Conservation (phyloP, 2,113 vertebrate genomes). For the Pituophis catenifer region DNA sequence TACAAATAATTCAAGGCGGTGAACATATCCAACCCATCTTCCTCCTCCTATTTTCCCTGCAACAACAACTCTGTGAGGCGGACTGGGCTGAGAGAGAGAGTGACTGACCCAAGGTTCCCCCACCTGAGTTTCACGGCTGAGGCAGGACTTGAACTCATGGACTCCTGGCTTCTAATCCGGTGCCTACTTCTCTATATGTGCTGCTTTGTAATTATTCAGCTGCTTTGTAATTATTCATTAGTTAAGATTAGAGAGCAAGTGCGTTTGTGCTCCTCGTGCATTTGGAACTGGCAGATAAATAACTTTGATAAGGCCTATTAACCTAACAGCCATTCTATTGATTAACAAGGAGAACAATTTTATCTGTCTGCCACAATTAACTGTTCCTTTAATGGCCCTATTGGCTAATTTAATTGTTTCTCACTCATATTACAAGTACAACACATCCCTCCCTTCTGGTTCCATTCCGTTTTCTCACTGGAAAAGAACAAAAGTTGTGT, state of each 20-base stretch:
- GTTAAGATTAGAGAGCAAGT: neutral
- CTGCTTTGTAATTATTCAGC: neutral
- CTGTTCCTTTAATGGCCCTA: slow-evolving; percentile 40
- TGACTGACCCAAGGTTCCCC: neutral
- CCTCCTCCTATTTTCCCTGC: neutral
- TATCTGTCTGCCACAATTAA: slow-evolving; percentile 55
- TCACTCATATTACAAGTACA: slow-evolving; percentile 37
- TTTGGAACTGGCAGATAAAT: slow-evolving; percentile 5
- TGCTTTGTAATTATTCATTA: neutral
- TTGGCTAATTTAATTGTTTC: slow-evolving; percentile 51
- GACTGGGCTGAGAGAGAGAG: neutral
- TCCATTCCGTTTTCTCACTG: neutral
- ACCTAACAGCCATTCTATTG: slow-evolving; percentile 37
- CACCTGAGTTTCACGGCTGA: neutral
- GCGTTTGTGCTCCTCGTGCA: neutral
- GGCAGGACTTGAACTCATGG: neutral
- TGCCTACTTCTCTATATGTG: neutral
- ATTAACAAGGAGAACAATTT: slow-evolving; percentile 43
- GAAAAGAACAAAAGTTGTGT: neutral
- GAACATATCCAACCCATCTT: neutral
- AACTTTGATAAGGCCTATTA: slow-evolving; percentile 29
- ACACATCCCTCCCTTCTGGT: neutral
- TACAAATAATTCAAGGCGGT: neutral
- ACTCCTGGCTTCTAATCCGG: neutral
- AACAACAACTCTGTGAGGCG: neutral